Base-by-base conservation (phyloP, 1,140 invertebrate species). In the Zaprionus tsacasi region DNA sequence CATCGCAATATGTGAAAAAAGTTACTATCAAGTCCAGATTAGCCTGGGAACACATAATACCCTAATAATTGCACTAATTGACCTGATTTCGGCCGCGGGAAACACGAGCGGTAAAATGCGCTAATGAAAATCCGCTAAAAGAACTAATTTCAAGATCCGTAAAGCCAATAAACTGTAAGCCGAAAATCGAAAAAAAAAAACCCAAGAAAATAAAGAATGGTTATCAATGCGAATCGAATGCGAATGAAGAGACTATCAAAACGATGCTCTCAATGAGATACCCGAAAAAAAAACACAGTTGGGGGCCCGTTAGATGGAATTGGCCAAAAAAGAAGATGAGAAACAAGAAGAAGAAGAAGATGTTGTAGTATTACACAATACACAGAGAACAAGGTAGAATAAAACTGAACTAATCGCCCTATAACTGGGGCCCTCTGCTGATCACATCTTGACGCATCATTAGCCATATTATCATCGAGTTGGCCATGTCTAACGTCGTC, bases 391-490 rank as follows among this genome's bases (percentile, higher is more conserved):
- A 7, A 15, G 40, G 2, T 0, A 3, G n/a, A 45, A 15, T 45
- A 45, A 58, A 45, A 40, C 45, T 30, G n/a, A 65, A 55, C 60
- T 43, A 68, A 72, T 55, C 59, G 60, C 60, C 58, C 67, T 61
- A 40, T 36, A 52, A 38, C 40, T 57, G 48, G 66, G 66, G 66
- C 71, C 66, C 56, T 43, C 45, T 60, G 56, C 54, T 54, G 36
- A 69, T 63, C 52, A 60, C 52, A 60, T 25, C 56, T 45, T 48
- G 71, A 40, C 66, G 71, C 71, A 74, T 74, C 71, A 74, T 74
- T 74, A 74, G 71, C 71, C 58, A 56, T 57, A 61, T 60, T 68
- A 74, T 70, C 67, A 55, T 68, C 70, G 52, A 58, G 40, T 17
- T 15, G 54, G 52, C 52, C 45, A 64, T 54, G 30, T 57, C 33